Conservation (phyloP, 2,113 vertebrate species). For the Paramormyrops kingsleyae region DNA sequence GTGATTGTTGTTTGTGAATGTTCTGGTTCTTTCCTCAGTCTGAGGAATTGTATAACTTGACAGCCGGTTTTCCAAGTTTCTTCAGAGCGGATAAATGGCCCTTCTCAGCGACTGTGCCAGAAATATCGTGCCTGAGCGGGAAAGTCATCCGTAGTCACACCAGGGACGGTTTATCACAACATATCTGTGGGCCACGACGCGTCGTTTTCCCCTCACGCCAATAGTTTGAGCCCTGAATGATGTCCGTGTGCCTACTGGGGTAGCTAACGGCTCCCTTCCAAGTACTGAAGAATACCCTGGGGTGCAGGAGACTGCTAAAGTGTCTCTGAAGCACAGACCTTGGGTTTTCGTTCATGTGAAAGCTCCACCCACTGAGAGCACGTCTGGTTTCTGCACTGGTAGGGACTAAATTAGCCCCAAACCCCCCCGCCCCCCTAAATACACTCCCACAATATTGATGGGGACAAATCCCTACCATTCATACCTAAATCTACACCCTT, state of each 20-base stretch:
- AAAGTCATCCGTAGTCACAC: not conserved
- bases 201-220: not conserved
- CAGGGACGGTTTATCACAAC: not conserved
- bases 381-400: not conserved
- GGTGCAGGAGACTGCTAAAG: not conserved
- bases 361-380: not conserved
- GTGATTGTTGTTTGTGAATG: not conserved
- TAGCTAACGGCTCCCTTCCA: not conserved
- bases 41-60: not conserved
- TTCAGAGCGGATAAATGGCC: not conserved
- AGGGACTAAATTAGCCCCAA: not conserved
- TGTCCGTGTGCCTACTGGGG: not conserved
- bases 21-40: not conserved
- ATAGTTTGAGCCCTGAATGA: not conserved
- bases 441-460: not conserved
- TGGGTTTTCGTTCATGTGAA: not conserved
- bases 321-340: not conserved
- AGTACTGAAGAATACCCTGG: not conserved
- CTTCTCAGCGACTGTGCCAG: not conserved
- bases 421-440: not conserved
- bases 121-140: not conserved
- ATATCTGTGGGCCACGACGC: not conserved
- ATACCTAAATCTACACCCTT: not conserved
- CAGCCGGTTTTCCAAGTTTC: not conserved
- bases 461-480: not conserved